phyloP scores from a whole-genome alignment of 1,140 invertebrate genomes.

The Drosophila trapezifrons region DNA sequence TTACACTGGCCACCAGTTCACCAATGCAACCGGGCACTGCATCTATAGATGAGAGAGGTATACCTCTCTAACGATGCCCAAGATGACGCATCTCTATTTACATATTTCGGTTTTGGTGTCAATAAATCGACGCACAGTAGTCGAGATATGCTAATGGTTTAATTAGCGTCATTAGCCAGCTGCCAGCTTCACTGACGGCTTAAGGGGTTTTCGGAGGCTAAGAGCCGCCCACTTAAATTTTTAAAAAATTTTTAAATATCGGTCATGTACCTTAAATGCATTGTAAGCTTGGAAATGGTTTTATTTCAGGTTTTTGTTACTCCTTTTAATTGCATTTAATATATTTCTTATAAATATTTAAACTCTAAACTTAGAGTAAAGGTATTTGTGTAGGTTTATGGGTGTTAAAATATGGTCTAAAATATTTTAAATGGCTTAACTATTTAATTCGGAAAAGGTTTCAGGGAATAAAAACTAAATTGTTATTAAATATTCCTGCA shows the following conservation, averaged over 20 bases:
- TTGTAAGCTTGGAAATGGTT: background rate
- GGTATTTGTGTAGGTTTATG: too few relatives aligned
- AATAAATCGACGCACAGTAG: slow-evolving; percentile 59
- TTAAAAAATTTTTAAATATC: background rate
- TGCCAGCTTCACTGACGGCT: background rate
- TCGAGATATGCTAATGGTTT: slow-evolving; percentile 58
- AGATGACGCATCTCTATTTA: slow-evolving; percentile 75
- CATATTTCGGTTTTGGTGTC: slow-evolving; percentile 64
- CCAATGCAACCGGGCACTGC: slow-evolving; percentile 27
- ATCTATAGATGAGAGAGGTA: too few relatives aligned
- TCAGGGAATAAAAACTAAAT: background rate
- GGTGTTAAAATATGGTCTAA: too few relatives aligned
- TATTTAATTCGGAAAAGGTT: background rate
- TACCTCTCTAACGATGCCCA: slow-evolving; percentile 36
- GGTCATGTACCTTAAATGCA: slow-evolving; percentile 4
- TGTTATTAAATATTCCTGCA: too few relatives aligned
- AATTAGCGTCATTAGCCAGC: slow-evolving; percentile 55
- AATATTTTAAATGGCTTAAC: too few relatives aligned
- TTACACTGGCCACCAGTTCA: slow-evolving; percentile 16
- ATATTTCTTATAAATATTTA: too few relatives aligned
- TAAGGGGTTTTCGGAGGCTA: background rate
- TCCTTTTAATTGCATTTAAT: too few relatives aligned
- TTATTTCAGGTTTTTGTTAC: too few relatives aligned
- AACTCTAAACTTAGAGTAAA: too few relatives aligned
- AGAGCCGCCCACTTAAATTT: background rate